phyloP scores from a whole-genome alignment of 1,140 invertebrate species.

The Ruditapes philippinarum region DNA sequence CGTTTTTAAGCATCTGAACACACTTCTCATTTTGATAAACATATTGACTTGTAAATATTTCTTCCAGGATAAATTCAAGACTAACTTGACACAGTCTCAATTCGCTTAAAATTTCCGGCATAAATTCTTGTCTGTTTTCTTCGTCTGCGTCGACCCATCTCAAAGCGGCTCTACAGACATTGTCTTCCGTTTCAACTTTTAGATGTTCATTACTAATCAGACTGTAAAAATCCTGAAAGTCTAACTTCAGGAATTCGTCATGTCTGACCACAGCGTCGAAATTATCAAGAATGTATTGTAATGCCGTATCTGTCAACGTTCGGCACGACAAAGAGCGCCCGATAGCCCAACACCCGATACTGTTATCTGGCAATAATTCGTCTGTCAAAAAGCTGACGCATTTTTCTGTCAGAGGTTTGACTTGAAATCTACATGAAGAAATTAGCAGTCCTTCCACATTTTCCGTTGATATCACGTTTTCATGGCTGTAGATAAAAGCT shows the following conservation, averaged over 20 bases:
- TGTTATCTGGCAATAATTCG: conserved; percentile 96
- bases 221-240: conserved; percentile 70
- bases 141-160: conserved; percentile 33
- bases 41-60: conserved; percentile 5
- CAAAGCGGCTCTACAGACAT: conserved; percentile 29
- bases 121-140: not conserved
- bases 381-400: conserved; percentile 95
- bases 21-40: conserved; percentile 24
- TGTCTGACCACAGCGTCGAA: conserved; percentile 70
- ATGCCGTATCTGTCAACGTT: conserved; percentile 64
- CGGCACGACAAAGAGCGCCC: conserved; percentile 91
- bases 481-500: conserved; percentile 71
- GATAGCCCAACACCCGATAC: conserved; percentile 95
- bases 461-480: conserved; percentile 79
- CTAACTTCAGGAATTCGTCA: conserved; percentile 73
- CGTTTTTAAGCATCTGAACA: not conserved
- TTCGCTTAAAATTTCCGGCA: conserved; percentile 7
- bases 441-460: conserved; percentile 93
- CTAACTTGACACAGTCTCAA: conserved; percentile 47
- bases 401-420: conserved; percentile 93
- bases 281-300: conserved; percentile 70
- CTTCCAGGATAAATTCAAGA: conserved; percentile 33
- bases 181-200: conserved; percentile 78
- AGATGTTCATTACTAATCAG: conserved; percentile 75
- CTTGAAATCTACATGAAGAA: conserved; percentile 94